Base-by-base conservation (phyloP, 2,113 vertebrate genomes). In the Austrofundulus limnaeus region DNA sequence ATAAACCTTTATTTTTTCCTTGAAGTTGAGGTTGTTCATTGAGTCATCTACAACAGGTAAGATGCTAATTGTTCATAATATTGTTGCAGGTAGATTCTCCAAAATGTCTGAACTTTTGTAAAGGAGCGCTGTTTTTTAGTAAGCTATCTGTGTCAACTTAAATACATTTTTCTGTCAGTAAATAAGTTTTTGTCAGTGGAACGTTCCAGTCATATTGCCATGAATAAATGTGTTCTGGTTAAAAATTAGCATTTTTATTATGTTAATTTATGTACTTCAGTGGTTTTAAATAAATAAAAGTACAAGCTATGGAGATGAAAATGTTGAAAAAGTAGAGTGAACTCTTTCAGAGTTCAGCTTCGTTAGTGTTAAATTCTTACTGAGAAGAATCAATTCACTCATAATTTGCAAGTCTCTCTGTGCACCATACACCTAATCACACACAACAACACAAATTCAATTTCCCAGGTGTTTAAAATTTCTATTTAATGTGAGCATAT, bases 391-490 rank as follows among this genome's bases (percentile, higher is more conserved):
- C 52, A 9, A 12, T 53, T 70, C 49, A 69, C 15, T 9, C 48
- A 14, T 38, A 62, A 38, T 39, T 51, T 39, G 21, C 39, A 23
- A 38, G 28, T 16, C 41, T 70, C 31, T 60, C 21, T 68, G 50
- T n/a, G 11, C 51, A 21, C 46, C 49, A 46, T 50, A 58, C 37
- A 23, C 48, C 21, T 45, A 23, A 42, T 21, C 11, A 20, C 24
- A 60, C 61, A 71, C 11, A 54, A 17, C 53, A 24, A n/a, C n/a
- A 17, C 31, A 64, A 54, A 81, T 66, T 64, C 4, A 38, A 19
- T 58, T 61, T 71, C 21, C 45, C 58, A 10, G 51, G 45, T 56
- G 62, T 69, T 74, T 46, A 66, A 78, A 85, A 70, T 72, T 21
- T 4, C 60, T 55, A 49, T 78, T 76, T 71, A 70, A 72, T 63